These are phyloP conservation scores for Riparia riparia DNA, from an alignment of 2,113 vertebrate species.

Conservation along the genomic window DNA sequence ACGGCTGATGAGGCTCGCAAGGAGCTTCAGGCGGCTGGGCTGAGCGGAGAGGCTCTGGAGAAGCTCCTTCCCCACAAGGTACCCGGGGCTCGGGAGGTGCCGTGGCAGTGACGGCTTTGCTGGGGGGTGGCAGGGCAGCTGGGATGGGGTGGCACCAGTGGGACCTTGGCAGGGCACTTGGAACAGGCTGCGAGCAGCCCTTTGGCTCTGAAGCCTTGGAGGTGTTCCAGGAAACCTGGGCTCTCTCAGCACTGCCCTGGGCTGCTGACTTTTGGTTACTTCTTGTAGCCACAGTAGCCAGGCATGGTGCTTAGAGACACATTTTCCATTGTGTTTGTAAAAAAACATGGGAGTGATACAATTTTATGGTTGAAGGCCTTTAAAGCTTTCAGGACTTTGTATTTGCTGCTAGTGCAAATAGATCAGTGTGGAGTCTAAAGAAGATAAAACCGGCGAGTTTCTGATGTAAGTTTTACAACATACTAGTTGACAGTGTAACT, in stretches of 20 bases:
- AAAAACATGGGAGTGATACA: rapidly evolving
- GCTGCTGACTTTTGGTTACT: background rate
- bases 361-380: background rate
- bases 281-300: background rate
- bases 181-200: background rate
- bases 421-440: background rate
- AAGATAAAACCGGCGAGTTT: background rate
- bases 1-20: slow-evolving; percentile 84
- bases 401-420: background rate
- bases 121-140: rapidly evolving
- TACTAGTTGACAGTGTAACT: background rate
- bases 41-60: slow-evolving; percentile 82
- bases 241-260: background rate
- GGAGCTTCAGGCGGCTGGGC: slow-evolving; percentile 85
- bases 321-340: background rate
- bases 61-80: slow-evolving; percentile 96
- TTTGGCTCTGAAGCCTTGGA: background rate
- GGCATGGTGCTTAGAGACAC: background rate
- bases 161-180: background rate
- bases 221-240: background rate
- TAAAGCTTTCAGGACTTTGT: background rate
- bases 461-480: background rate
- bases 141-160: rapidly evolving
- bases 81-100: rapidly evolving
- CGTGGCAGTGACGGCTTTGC: rapidly evolving